These are phyloP conservation scores for Zoanthus sociatus DNA, from an alignment of 92 coral and sea anemone genomes.

Conservation along the genomic window DNA sequence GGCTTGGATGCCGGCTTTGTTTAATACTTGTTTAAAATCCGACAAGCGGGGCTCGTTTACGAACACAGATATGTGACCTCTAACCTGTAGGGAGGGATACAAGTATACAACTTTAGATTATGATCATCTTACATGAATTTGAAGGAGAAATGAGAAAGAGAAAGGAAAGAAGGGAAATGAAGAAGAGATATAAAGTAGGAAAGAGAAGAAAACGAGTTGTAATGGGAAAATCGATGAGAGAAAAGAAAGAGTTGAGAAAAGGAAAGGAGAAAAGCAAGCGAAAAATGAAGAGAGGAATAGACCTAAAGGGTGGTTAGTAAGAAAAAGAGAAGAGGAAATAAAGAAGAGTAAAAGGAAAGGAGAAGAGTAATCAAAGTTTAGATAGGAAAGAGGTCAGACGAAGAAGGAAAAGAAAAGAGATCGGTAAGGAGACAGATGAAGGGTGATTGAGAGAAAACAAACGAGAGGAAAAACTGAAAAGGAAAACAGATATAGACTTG, in stretches of 20 bases:
- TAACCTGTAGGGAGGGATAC: constrained; percentile 69
- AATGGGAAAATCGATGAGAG: not conserved
- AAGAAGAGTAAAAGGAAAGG: not conserved
- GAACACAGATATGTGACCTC: constrained; percentile 95
- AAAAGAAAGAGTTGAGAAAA: too few relatives aligned
- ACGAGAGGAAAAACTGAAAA: not conserved
- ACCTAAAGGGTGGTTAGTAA: not conserved
- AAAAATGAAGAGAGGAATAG: not conserved
- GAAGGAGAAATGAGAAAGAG: not conserved
- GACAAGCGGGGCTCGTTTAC: constrained; percentile 98
- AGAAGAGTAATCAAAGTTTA: not conserved
- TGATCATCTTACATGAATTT: not conserved
- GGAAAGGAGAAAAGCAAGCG: not conserved
- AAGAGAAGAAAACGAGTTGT: not conserved
- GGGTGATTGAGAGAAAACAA: not conserved
- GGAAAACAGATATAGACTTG: not conserved
- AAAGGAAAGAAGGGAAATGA: not conserved
- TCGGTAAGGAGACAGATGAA: not conserved
- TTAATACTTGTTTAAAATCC: constrained; percentile 96
- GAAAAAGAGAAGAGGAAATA: not conserved
- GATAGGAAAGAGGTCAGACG: not conserved
- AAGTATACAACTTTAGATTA: not conserved
- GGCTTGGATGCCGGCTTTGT: constrained; percentile 95
- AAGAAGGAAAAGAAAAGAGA: not conserved
- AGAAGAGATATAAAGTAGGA: not conserved